Base-by-base conservation (phyloP, 2,888 invertebrate species). In the Erebia epiphron region DNA sequence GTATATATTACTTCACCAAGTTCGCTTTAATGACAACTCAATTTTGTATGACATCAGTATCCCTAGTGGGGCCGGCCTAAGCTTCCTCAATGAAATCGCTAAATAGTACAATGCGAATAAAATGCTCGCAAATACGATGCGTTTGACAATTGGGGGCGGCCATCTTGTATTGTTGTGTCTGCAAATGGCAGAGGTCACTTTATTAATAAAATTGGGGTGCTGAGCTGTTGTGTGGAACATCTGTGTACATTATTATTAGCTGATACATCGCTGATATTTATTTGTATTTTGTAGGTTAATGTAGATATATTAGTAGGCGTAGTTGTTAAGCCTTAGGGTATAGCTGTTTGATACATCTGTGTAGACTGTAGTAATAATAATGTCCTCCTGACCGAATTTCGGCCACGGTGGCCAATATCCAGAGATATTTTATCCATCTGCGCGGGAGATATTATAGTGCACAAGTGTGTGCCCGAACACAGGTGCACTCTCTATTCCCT, bases 141-240 rank as follows among this genome's bases (percentile, higher is more conserved):
- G 73, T 82, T 86, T 90, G 89, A 88, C 90, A 88, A 86, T 86
- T 84, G 82, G 82, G 78, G 80, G 84, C 83, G 83, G 82, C 83
- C 87, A 87, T 89, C 81, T 87, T 87, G 85, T 83, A 86, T 85
- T 86, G 81, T 84, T 21, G 13, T 61, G 77, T 74, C 82, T 79
- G 81, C 81, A 86, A 86, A 87, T 86, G 83, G 85, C 81, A 80
- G 75, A 84, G 83, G 82, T 85, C 76, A 76, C 71, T 79, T 71
- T 64, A 64, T 64, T 52, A 49, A 62, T 62, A 49, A 62, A 62
- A 74, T 74, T 73, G 71, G 65, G 72, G 72, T 69, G 72, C 71
- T 18, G 46, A 70, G 62, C 62, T 21, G 75, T 75, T 69, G 74
- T 68, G 68, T 63, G 67, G 66, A 76, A 78, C 80, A 80, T 78